Percentiles rank a stretch among this genome's conserved stretches.
Evolutionary conservation across 2,113 vertebrate genomes (phyloP).

Genomic region (Propithecus coquereli): DNA sequence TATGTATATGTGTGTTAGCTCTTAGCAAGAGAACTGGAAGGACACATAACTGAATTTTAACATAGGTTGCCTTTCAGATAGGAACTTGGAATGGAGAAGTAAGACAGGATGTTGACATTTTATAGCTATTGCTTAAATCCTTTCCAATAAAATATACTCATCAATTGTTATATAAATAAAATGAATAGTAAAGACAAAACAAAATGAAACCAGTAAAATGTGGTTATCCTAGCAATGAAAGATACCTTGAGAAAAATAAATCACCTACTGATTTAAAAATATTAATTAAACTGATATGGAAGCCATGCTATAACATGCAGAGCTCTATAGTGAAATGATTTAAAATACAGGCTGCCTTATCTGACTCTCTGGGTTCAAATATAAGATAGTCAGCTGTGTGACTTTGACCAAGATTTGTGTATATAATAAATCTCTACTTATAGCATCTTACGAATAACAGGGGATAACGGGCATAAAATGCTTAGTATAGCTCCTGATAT

Average conservation of each 20-base stretch:
- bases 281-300: background rate
- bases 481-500: background rate
- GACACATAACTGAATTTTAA: background rate
- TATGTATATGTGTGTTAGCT: background rate
- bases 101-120: background rate
- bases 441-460: background rate
- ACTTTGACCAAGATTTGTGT: background rate
- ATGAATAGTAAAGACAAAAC: background rate
- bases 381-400: background rate
- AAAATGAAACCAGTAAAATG: background rate
- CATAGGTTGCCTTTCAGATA: background rate
- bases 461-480: background rate
- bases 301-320: background rate
- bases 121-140: background rate
- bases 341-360: background rate
- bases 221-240: background rate
- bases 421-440: background rate
- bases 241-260: background rate
- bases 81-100: background rate
- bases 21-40: background rate
- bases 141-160: background rate
- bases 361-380: background rate
- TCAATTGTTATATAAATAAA: conserved; percentile 2
- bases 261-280: background rate
- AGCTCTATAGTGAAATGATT: background rate